Conservation (phyloP, 2,888 invertebrate species). For the Carterocephalus palaemon region DNA sequence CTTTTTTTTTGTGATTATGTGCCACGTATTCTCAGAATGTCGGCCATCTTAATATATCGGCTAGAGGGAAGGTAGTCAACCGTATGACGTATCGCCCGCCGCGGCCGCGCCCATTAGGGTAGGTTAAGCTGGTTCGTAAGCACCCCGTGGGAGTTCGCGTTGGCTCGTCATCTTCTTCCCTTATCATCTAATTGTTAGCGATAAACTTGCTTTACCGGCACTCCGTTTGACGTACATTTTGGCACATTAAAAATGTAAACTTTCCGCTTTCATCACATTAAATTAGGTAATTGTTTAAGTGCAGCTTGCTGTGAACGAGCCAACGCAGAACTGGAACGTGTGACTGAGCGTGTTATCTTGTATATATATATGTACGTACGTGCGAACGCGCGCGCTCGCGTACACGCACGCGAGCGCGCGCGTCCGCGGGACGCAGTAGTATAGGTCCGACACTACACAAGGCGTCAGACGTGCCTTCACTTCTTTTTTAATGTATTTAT, state of each 20-base stretch:
- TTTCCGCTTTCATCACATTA: too few species aligned
- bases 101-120: constrained; percentile 50
- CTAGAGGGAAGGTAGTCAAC: too few species aligned
- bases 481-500: constrained; percentile 59
- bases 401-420: constrained; percentile 41
- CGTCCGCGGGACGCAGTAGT: constrained; percentile 53
- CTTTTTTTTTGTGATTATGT: constrained; percentile 1
- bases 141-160: constrained; percentile 52
- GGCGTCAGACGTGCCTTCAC: constrained; percentile 64
- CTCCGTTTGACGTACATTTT: too few species aligned
- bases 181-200: background rate
- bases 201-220: too few species aligned
- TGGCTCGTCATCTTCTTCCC: constrained; percentile 22
- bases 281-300: background rate
- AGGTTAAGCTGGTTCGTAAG: constrained; percentile 65
- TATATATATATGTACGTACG: constrained; percentile 41
- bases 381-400: constrained; percentile 37
- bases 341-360: constrained; percentile 34
- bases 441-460: constrained; percentile 51
- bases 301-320: background rate
- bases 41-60: too few species aligned
- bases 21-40: background rate
- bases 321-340: constrained; percentile 9
- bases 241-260: too few species aligned
- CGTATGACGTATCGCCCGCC: constrained; percentile 33